Evolutionary conservation across 2,888 invertebrate species (phyloP).

Genomic region (Elmis aenea): DNA sequence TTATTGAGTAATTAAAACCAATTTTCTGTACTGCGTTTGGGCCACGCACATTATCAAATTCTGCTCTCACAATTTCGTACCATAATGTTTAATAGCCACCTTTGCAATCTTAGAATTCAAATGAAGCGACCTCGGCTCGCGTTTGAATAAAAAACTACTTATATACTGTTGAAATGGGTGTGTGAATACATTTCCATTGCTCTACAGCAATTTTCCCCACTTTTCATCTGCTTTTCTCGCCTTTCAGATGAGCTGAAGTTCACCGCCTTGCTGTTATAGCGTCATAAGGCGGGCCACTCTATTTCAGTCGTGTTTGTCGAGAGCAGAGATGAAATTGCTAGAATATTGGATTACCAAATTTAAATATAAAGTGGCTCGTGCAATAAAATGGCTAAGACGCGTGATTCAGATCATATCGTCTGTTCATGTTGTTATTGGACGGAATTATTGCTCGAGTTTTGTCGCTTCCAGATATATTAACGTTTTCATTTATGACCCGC

Average conservation of each 20-base stretch:
- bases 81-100: conserved; percentile 19
- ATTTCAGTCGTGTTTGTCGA: conserved; percentile 26
- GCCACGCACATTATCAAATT: too few species aligned
- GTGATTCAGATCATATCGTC: conserved; percentile 18
- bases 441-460: conserved; percentile 11
- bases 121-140: conserved; percentile 32
- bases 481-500: too few species aligned
- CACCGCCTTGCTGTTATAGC: conserved; percentile 27
- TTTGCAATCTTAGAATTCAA: conserved; percentile 36
- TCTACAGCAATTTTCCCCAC: conserved; percentile 36
- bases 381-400: conserved; percentile 28
- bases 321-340: conserved; percentile 44
- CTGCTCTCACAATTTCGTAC: conserved; percentile 13
- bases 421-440: conserved; percentile 16
- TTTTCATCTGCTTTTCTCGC: conserved; percentile 31
- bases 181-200: conserved; percentile 39
- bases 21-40: too few species aligned
- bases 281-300: conserved; percentile 34
- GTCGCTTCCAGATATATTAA: too few species aligned
- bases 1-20: too few species aligned
- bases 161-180: conserved; percentile 36
- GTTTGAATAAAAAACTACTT: conserved; percentile 43
- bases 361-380: conserved; percentile 47
- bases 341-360: conserved; percentile 47
- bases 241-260: conserved; percentile 26